A percentile compares a stretch with the other conserved stretches of the same genome.
Evolutionary conservation across 2,113 vertebrate genomes (phyloP).

Genomic region (Furnarius figulus): DNA sequence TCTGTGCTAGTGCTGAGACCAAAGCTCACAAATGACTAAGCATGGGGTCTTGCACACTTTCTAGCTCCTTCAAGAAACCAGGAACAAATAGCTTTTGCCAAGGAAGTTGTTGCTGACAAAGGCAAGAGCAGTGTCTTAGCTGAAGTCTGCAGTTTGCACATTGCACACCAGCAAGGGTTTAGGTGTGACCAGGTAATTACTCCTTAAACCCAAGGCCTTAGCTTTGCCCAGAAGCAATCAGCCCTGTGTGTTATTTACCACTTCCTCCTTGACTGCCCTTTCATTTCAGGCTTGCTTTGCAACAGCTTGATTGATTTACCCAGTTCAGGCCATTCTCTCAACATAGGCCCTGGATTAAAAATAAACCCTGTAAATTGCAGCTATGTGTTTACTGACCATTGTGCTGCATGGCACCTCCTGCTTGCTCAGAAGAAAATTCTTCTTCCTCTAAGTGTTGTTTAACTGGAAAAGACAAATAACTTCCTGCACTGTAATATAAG

Average conservation of each 20-base stretch:
- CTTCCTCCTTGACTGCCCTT: slow-evolving; percentile 42
- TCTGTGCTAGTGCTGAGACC: not conserved
- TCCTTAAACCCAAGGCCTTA: slow-evolving; percentile 15
- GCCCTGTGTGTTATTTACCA: slow-evolving; percentile 10
- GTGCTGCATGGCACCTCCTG: not conserved
- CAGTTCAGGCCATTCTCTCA: slow-evolving; percentile 5
- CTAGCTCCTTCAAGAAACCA: not conserved
- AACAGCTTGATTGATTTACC: slow-evolving; percentile 39
- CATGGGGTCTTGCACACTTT: not conserved
- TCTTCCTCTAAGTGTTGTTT: slow-evolving; percentile 6
- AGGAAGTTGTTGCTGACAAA: not conserved
- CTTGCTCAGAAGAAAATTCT: not conserved
- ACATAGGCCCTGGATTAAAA: slow-evolving; percentile 33
- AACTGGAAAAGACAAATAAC: slow-evolving; percentile 36
- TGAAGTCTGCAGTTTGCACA: not conserved
- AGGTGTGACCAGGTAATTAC: slow-evolving; percentile 27
- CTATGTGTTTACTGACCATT: slow-evolving; percentile 35
- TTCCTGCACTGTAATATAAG: slow-evolving; percentile 23
- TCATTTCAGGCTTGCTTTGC: slow-evolving; percentile 37
- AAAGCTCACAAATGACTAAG: not conserved
- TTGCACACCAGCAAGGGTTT: not conserved
- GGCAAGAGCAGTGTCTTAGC: not conserved
- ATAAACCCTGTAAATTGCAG: slow-evolving; percentile 4
- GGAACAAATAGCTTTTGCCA: not conserved
- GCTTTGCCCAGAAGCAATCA: slow-evolving; percentile 26